A percentile compares a stretch with the other conserved stretches of the same genome.
These are phyloP conservation scores for Bradypus variegatus DNA, from an alignment of 2,797 vertebrate species.

Conservation along the genomic window DNA sequence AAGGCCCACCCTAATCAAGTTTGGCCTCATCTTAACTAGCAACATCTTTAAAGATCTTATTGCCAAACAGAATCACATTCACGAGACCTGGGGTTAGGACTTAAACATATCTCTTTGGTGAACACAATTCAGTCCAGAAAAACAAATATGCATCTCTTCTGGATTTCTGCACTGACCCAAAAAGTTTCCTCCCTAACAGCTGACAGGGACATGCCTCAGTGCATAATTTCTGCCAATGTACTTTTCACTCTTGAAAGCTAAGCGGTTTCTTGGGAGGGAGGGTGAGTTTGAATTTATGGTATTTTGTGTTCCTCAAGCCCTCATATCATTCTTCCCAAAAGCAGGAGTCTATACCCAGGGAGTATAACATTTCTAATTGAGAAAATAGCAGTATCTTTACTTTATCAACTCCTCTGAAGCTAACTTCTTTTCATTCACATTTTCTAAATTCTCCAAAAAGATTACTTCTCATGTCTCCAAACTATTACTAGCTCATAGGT, in stretches of 20 bases:
- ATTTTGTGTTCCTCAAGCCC: background rate
- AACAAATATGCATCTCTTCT: background rate
- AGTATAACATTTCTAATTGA: background rate
- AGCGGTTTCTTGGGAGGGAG: background rate
- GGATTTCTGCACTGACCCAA: background rate
- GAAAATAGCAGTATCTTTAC: background rate
- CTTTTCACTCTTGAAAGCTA: background rate
- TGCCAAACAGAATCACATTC: too few relatives aligned
- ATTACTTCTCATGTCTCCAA: background rate
- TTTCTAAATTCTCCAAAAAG: too few relatives aligned
- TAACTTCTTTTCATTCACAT: background rate
- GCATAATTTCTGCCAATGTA: background rate
- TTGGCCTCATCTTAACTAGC: too few relatives aligned
- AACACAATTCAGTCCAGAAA: too few relatives aligned
- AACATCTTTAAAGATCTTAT: too few relatives aligned
- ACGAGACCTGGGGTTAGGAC: too few relatives aligned
- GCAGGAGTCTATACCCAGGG: background rate
- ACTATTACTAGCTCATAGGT: background rate
- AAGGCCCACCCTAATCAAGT: too few relatives aligned
- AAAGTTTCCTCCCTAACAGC: background rate
- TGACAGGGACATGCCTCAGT: background rate
- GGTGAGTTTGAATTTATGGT: background rate
- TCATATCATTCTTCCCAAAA: background rate
- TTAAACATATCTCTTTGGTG: too few relatives aligned
- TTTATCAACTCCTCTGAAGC: background rate